phyloP scores from a whole-genome alignment of 2,888 invertebrate species.

The Patella caerulea region DNA sequence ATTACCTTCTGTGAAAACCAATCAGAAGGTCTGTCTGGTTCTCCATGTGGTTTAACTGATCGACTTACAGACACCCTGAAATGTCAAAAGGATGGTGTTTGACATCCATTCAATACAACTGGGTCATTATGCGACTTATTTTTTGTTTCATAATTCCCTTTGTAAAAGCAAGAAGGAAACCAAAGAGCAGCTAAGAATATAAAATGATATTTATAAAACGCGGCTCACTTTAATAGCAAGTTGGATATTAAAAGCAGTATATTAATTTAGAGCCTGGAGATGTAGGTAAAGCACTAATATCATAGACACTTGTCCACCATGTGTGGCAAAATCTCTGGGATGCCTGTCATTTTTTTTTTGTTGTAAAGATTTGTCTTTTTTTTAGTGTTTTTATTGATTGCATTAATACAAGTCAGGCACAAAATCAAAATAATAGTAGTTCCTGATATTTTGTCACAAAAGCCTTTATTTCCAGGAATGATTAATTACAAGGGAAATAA shows the following conservation, averaged over 20 bases:
- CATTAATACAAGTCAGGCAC: background rate
- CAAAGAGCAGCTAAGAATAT: too few relatives aligned
- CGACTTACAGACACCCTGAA: slow-evolving; percentile 87
- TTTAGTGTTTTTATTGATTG: background rate
- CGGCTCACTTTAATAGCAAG: background rate
- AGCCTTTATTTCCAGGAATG: too few relatives aligned
- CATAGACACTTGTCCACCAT: too few relatives aligned
- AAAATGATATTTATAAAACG: background rate
- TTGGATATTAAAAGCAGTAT: background rate
- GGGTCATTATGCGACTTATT: too few relatives aligned
- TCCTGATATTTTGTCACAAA: too few relatives aligned
- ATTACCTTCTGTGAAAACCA: slow-evolving; percentile 88
- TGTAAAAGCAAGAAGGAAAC: too few relatives aligned
- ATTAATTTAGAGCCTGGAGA: too few relatives aligned
- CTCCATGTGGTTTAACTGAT: slow-evolving; percentile 83
- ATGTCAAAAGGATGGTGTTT: slow-evolving; percentile 2
- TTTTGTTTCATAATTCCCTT: background rate
- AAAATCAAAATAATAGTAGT: background rate
- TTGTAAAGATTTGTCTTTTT: background rate
- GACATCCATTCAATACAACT: too few relatives aligned
- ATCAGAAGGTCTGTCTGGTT: slow-evolving; percentile 82
- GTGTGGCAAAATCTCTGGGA: too few relatives aligned
- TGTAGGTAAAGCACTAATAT: too few relatives aligned
- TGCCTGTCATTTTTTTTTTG: too few relatives aligned
- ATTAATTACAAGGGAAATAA: too few relatives aligned